Evolutionary conservation across 2,888 invertebrate genomes (phyloP), one percentile per base, ranked within the genome.

Genomic region (Frankliniella intonsa): DNA sequence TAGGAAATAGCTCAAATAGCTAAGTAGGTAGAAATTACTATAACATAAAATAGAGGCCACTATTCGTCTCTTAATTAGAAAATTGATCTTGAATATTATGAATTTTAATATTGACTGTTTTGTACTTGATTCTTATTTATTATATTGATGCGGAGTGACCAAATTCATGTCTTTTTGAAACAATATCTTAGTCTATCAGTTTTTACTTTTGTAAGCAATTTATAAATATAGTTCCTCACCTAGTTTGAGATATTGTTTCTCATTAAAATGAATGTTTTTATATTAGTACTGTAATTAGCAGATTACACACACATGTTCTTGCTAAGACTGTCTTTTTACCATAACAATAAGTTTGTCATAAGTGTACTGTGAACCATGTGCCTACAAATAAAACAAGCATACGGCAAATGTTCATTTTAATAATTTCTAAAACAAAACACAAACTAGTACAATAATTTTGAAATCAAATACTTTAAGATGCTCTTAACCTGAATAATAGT

Each of bases 251-350:
- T 38, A 38, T 10, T 62, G 14, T 62, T 62, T 7, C 62, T 62
- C 62, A 62, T 62, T 62, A 19, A 62, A n/a, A n/a, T 62, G 62
- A 62, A 17, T 62, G 62, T 62, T 12, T 19, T 17, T 62, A 62
- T 62, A 7, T 62, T 62, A 19, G 11, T 62, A 62, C 62, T 62
- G 7, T n/a, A 62, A 62, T 62, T 62, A 38, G 38, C 38, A 38
- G 38, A 38, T 38, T 3, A 2, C 5, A 38, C 38, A 38, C 38
- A n/a, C 62, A 62, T 62, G 62, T 62, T n/a, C 62, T 62, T 62
- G 62, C 62, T n/a, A 62, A 62, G 62, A 62, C 62, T 62, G 62
- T 62, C 62, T 62, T 62, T 62, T 62, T 62, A 62, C 62, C 62
- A 62, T 38, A 38, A 38, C 38, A 38, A 38, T 38, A 38, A 38